Evolutionary conservation across 2,888 invertebrate species (phyloP).

Genomic region (Cremastinae sp.): DNA sequence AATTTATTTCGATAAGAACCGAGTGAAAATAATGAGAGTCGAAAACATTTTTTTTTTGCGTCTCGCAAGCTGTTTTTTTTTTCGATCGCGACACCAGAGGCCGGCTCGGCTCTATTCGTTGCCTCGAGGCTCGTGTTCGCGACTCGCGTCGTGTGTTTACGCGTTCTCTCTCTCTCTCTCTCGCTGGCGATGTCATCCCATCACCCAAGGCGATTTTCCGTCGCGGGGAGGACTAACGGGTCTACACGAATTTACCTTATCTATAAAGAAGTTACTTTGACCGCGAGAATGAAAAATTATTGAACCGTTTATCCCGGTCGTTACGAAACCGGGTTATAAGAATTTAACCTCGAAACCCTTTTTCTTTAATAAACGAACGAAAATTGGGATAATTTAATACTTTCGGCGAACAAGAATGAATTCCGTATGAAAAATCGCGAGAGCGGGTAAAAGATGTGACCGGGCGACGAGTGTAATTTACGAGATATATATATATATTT

Average conservation of each 20-base stretch:
- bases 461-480: no score
- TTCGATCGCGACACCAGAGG: not conserved
- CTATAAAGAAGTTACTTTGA: not conserved
- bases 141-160: not conserved
- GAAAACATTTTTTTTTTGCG: conserved; percentile 50
- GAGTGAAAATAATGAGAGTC: not conserved
- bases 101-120: conserved; percentile 63
- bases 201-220: conserved; percentile 18
- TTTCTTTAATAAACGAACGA: conserved; percentile 18
- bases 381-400: no score
- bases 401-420: no score
- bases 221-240: conserved; percentile 23
- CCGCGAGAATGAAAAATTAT: not conserved
- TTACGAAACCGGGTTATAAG: conserved; percentile 26
- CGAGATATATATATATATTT: no score
- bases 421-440: no score
- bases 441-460: no score
- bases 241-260: conserved; percentile 17
- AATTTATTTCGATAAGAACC: not conserved
- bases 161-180: not conserved
- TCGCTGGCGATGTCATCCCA: conserved; percentile 15
- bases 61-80: conserved; percentile 66
- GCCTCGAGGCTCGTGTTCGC: conserved; percentile 61
- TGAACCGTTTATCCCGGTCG: not conserved
- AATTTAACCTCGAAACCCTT: conserved; percentile 26